Evolutionary conservation across 2,113 vertebrate genomes (phyloP), one percentile per base, ranked within the genome.

Genomic region (Sialia sialis): DNA sequence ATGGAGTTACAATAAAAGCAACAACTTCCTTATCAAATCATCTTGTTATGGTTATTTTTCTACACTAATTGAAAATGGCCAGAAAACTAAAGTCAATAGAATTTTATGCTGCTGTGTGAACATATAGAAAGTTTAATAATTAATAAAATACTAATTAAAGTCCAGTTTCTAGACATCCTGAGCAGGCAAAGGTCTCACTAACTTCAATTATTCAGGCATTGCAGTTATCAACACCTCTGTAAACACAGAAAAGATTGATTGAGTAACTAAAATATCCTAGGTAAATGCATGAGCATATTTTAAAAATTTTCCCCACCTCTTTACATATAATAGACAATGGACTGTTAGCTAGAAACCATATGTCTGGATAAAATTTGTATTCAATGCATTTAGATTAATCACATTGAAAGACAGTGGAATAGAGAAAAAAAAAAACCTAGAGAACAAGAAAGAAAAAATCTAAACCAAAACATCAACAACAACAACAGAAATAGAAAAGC

Each of bases 131-230:
- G 26, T 60, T 90, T 67, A 68, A 49, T 62, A 90, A 91, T 58
- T 46, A 92, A 92, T 87, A 58, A 70, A 84, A 92, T 60, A 26
- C 79, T 87, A 81, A 92, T 69, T 94, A 66, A 87, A 72, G 26
- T 58, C 44, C 58, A 44, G 17, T 41, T 89, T 93, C 73, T 69
- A 79, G 58, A 66, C 32, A 43, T 51, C 36, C 26, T 85, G 66
- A 85, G 18, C 7, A 76, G 14, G 4, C 29, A 85, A 82, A 69
- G 3, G 66, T 94, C 49, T 48, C 32, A 25, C 23, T 73, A 89
- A 58, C 19, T 76, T 85, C 62, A 89, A 23, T 19, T 39, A 39
- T 39, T 11, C 39, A 76, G 23, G 25, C 51, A 63, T 19, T 66
- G 52, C 39, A 87, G 39, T 60, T 82, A 73, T 74, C 39, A 59